Percentiles rank a stretch among this genome's conserved stretches.
phyloP scores from a whole-genome alignment of 92 coral and sea anemone genomes.

The Zoanthus sansibaricus region DNA sequence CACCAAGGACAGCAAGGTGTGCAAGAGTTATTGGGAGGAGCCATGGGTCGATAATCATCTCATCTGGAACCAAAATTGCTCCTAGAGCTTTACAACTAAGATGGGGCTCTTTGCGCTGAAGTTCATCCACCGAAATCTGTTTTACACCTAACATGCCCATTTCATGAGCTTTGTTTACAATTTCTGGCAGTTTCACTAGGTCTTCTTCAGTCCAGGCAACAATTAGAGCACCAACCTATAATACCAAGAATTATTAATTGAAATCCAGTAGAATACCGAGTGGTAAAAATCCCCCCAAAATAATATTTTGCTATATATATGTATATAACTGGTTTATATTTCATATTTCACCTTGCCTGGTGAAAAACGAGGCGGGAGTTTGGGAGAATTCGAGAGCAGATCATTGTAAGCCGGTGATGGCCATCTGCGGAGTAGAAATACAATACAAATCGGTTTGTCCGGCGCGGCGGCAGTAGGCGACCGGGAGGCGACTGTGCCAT shows the following conservation, averaged over 20 bases:
- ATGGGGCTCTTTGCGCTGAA: conserved; percentile 61
- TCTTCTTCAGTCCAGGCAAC: conserved; percentile 80
- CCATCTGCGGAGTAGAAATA: no score
- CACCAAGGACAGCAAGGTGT: conserved; percentile 56
- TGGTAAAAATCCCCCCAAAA: no score
- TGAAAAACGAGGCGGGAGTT: no score
- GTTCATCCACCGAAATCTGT: conserved; percentile 61
- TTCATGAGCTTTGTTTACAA: conserved; percentile 56
- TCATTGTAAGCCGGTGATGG: no score
- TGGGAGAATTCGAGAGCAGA: no score
- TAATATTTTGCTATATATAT: no score
- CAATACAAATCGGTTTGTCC: no score
- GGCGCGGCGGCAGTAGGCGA: no score
- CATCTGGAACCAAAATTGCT: conserved; percentile 75
- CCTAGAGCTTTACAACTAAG: conserved; percentile 72
- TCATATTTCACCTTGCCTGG: no score
- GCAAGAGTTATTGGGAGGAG: conserved; percentile 74
- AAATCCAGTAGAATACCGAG: no score
- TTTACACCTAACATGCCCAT: conserved; percentile 66
- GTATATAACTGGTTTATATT: no score
- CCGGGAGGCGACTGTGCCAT: no score
- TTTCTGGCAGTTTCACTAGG: conserved; percentile 60
- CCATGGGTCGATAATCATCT: conserved; percentile 83
- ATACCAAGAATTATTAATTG: not conserved
- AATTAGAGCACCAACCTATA: conserved; percentile 66